Evolutionary conservation across 1,140 invertebrate genomes (phyloP), one percentile per base, ranked within the genome.

Genomic region (Drosophila pseudoobscura): DNA sequence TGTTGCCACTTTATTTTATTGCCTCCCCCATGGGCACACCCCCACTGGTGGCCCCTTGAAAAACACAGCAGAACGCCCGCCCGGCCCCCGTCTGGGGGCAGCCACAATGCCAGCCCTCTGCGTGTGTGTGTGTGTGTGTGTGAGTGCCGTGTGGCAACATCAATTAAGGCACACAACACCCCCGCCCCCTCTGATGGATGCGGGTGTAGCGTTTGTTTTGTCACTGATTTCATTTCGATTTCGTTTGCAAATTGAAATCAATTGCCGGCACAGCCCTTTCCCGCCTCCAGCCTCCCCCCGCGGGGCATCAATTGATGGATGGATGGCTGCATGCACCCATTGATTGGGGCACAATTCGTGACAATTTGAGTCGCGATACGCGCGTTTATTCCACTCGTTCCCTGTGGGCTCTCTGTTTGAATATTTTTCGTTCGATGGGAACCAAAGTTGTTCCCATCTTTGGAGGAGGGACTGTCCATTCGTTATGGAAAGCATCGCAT

Each of bases 241-340:
- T 88, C 66, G 83, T 88, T 88, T 88, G 83, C 83, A 87, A 87
- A 87, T 87, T 87, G 78, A 87, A 87, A 87, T 87, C 83, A 87
- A 87, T 87, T 87, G 84, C 76, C 62, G 69, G 53, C 78, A 76
- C 59, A 72, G 57, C 78, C 82, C 64, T 61, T 80, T 59, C 5
- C 24, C 49, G 9, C n/a, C n/a, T n/a, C n/a, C n/a, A n/a, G n/a
- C n/a, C n/a, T n/a, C n/a, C n/a, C 47, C 7, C 49, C 47, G 9
- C 39, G n/a, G 22, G 20, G 39, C 39, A 53, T 69, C 51, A 70
- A 69, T 78, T 63, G 59, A 60, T 73, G 80, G 75, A 39, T 39
- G 35, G 9, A 13, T 13, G 35, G 31, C 3, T 35, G 31, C 35
- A 35, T 35, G 31, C 35, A 39, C 69, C 62, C 77, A 87, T 80